Evolutionary conservation across 2,888 invertebrate genomes (phyloP).

Genomic region (Spilosoma lubricipeda): DNA sequence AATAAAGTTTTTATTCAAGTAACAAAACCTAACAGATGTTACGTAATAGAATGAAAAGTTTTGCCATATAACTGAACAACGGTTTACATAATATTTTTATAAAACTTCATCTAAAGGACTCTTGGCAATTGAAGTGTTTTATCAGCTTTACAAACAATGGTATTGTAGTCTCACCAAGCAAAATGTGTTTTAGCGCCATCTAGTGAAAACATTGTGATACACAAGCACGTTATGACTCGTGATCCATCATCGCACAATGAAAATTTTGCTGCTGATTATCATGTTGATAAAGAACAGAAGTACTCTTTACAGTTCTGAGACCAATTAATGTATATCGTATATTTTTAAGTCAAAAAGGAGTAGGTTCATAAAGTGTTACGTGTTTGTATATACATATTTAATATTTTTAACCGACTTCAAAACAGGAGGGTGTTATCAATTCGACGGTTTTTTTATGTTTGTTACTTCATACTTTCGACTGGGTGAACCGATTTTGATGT

Average conservation of each 20-base stretch:
- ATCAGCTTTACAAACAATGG: neutral
- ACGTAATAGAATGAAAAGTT: neutral
- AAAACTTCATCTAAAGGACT: neutral
- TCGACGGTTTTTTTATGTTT: too few relatives aligned
- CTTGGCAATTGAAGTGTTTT: neutral
- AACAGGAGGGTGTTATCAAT: too few relatives aligned
- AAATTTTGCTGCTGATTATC: neutral
- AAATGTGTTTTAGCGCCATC: neutral
- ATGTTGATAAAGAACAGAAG: too few relatives aligned
- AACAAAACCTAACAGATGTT: neutral
- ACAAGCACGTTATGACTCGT: neutral
- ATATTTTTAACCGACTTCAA: too few relatives aligned
- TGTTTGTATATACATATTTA: too few relatives aligned
- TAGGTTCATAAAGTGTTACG: too few relatives aligned
- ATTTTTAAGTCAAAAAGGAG: too few relatives aligned
- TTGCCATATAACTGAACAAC: neutral
- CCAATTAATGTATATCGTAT: too few relatives aligned
- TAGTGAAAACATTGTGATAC: neutral
- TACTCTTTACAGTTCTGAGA: too few relatives aligned
- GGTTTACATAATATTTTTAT: neutral
- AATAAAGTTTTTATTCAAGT: neutral
- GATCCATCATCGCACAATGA: neutral
- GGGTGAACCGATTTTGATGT: too few relatives aligned
- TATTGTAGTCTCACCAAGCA: neutral
- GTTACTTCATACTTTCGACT: too few relatives aligned